Base-by-base conservation (phyloP, 1,140 invertebrate genomes). In the Myzus persicae region DNA sequence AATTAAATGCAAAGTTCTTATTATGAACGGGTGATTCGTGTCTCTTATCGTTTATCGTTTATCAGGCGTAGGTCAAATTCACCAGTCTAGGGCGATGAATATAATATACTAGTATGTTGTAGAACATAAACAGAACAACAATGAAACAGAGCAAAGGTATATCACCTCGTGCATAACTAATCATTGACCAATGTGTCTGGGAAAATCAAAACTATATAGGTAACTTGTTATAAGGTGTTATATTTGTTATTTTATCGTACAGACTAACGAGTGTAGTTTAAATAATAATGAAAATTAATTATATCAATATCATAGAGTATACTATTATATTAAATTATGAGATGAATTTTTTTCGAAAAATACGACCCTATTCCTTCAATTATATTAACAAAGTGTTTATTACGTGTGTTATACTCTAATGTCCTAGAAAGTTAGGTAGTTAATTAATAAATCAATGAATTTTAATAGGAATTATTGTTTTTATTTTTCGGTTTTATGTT, bases 121-220 rank as follows among this genome's bases (percentile, higher is more conserved):
- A n/a, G 36, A 82, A 82, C 38, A 82, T 38, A 38, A 82, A 38
- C 11, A 22, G 36, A 36, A 88, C 36, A 88, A 88, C 44, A 46
- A 88, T 36, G 20, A 44, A 88, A 88, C 85, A n/a, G 85, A n/a
- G n/a, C 44, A 88, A 46, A 88, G 85, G 26, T 26, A 40, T 42
- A 31, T 87, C 42, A 76, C 31, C 4, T 87, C 5, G 26, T 31
- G 84, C n/a, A 6, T 31, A 48, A 88, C 48, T n/a, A 88, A 87
- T 88, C 44, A 88, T 36, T 26, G 84, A 48, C n/a, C 44, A 88
- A 46, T 40, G 42, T 42, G 84, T n/a, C 84, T 42, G 11, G 42
- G 42, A 44, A 46, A 31, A 31, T 44, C 42, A 31, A 87, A 87
- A 87, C 84, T 11, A 46, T 46, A n/a, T n/a, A n/a, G 4, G 11